phyloP scores from a whole-genome alignment of 2,888 invertebrate genomes.

The Melitaea athalia region DNA sequence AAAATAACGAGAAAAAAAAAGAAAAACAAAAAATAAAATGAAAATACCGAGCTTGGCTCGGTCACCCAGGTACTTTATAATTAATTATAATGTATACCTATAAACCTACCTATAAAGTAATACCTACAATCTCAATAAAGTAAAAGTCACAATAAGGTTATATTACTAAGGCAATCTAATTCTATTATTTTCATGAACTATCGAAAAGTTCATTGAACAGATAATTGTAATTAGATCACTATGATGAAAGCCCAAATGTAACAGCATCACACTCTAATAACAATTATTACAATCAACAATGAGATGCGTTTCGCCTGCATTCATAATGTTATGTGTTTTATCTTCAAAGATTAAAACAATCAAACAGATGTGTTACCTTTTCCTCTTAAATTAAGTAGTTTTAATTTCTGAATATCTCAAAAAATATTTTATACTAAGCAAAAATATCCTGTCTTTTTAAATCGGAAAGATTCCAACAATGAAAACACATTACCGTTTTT shows the following conservation, averaged over 20 bases:
- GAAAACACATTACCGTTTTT: too few species aligned
- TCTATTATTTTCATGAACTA: slow-evolving; percentile 3
- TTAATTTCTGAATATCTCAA: too few species aligned
- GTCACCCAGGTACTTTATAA: too few species aligned
- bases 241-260: slow-evolving; percentile 56
- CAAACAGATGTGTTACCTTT: not conserved
- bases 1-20: too few species aligned
- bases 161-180: not conserved
- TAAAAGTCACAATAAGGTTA: not conserved
- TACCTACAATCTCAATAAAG: not conserved
- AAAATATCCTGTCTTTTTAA: too few species aligned
- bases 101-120: too few species aligned
- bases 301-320: slow-evolving; percentile 50
- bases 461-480: too few species aligned
- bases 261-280: slow-evolving; percentile 56
- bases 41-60: too few species aligned
- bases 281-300: slow-evolving; percentile 53
- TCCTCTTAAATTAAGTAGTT: too few species aligned
- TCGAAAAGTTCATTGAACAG: slow-evolving; percentile 56
- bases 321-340: slow-evolving; percentile 45
- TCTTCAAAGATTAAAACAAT: slow-evolving; percentile 34
- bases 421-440: too few species aligned
- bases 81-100: too few species aligned
- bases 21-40: too few species aligned
- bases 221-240: slow-evolving; percentile 63